phyloP scores from a whole-genome alignment of 2,888 invertebrate species.

The Therioaphis trifolii region DNA sequence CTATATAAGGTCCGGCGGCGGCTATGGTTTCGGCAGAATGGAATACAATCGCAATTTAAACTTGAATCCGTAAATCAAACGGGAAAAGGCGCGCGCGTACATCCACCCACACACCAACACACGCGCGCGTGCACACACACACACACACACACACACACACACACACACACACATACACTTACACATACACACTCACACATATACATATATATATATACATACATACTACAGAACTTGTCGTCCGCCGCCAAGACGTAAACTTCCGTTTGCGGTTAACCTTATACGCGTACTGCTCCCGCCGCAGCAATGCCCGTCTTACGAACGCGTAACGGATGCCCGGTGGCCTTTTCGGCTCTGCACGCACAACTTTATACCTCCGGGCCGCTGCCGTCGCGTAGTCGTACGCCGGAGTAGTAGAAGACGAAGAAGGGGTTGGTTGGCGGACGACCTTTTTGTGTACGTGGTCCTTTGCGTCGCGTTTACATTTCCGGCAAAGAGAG shows the following conservation, averaged over 20 bases:
- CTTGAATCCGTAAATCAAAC: constrained; percentile 62
- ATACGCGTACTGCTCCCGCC: constrained; percentile 28
- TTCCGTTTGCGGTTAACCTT: constrained; percentile 63
- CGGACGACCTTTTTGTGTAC: constrained; percentile 57
- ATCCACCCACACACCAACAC: background rate
- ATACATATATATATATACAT: too few relatives aligned
- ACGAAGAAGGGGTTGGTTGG: constrained; percentile 26
- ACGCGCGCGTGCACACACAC: background rate
- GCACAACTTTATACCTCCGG: constrained; percentile 60
- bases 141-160: background rate
- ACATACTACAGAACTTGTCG: constrained; percentile 58
- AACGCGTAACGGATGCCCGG: constrained; percentile 60
- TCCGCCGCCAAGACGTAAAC: constrained; percentile 62
- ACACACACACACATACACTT: background rate
- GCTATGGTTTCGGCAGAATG: constrained; percentile 39
- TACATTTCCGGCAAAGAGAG: constrained; percentile 49
- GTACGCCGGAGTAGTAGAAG: background rate
- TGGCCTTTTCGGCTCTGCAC: constrained; percentile 57
- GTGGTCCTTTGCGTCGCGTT: constrained; percentile 53
- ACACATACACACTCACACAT: background rate
- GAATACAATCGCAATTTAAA: constrained; percentile 63
- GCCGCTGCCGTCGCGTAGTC: constrained; percentile 30
- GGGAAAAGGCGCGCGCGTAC: constrained; percentile 54
- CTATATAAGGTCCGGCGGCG: constrained; percentile 54
- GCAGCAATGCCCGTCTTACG: constrained; percentile 32